Percentiles rank a stretch among this genome's conserved stretches.
Conservation (phyloP, 2,113 vertebrate species). For the Takifugu bimaculatus region DNA sequence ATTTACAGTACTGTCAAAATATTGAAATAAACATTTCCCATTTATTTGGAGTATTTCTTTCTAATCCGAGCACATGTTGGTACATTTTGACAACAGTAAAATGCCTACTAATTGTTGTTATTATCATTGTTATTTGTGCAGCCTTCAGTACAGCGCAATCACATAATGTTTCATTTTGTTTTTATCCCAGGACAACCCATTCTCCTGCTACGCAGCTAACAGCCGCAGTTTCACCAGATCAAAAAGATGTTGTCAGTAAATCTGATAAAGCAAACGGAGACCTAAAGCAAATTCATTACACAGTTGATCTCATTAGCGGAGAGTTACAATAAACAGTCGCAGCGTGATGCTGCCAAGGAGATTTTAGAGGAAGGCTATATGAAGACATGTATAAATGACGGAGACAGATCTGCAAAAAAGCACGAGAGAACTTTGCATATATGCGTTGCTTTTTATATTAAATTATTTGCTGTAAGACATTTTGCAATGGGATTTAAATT, state of each 20-base stretch:
- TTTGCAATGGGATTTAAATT: too few relatives aligned
- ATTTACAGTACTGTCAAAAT: too few relatives aligned
- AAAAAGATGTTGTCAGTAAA: slow-evolving; percentile 26
- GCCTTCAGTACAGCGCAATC: slow-evolving; percentile 8
- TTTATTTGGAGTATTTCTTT: too few relatives aligned
- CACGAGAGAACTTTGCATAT: too few relatives aligned
- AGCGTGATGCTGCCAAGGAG: too few relatives aligned
- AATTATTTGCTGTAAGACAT: too few relatives aligned
- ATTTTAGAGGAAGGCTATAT: too few relatives aligned
- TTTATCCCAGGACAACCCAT: slow-evolving; percentile 1
- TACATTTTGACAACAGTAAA: slow-evolving; percentile 7
- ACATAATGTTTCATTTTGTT: slow-evolving; percentile 11
- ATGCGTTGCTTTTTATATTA: too few relatives aligned
- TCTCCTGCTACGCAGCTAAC: slow-evolving; percentile 11
- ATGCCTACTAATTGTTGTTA: slow-evolving; percentile 16
- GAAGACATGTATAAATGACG: too few relatives aligned
- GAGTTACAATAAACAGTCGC: slow-evolving; percentile 7
- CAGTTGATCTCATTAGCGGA: slow-evolving; percentile 13
- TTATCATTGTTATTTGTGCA: slow-evolving; percentile 10
- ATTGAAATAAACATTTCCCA: neutral
- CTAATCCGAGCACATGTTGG: too few relatives aligned
- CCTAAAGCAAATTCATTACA: slow-evolving; percentile 15
- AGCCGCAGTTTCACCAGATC: slow-evolving; percentile 8
- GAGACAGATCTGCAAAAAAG: too few relatives aligned
- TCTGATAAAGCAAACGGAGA: slow-evolving; percentile 34